Conservation (phyloP, 1,140 invertebrate species). For the Magallana gigas region DNA sequence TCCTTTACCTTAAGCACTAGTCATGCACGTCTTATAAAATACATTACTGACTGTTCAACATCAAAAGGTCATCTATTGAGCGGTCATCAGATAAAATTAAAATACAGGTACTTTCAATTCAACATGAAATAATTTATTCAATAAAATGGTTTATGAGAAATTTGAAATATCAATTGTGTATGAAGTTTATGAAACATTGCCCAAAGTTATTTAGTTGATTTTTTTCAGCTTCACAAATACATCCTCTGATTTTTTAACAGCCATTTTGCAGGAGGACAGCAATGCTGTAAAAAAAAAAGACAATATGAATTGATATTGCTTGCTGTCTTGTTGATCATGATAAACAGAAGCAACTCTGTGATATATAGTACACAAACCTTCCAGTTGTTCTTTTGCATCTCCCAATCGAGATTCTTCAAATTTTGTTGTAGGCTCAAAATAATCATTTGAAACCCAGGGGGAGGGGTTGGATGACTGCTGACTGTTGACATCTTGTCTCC, state of each 20-base stretch:
- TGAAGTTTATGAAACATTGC: background rate
- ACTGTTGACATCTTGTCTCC: constrained; percentile 33
- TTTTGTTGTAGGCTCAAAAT: constrained; percentile 56
- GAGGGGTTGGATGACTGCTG: constrained; percentile 11
- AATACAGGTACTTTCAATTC: no score
- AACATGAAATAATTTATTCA: background rate
- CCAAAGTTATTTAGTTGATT: background rate
- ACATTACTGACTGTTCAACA: background rate
- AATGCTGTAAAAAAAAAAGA: constrained; percentile 58
- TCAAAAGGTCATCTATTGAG: no score
- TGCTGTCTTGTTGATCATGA: no score
- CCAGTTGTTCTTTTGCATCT: constrained; percentile 68
- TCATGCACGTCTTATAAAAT: background rate
- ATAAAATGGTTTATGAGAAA: background rate
- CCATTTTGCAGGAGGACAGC: constrained; percentile 59
- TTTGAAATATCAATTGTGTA: background rate
- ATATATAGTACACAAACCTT: constrained; percentile 54
- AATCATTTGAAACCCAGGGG: constrained; percentile 63
- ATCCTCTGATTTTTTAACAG: constrained; percentile 59
- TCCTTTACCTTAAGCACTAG: no score
- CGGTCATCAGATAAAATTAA: no score
- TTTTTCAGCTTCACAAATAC: constrained; percentile 52
- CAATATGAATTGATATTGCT: background rate
- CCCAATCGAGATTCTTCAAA: constrained; percentile 63
- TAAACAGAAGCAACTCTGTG: no score